Evolutionary conservation across 2,797 vertebrate genomes (phyloP).

Genomic region (Poecilia gillii): DNA sequence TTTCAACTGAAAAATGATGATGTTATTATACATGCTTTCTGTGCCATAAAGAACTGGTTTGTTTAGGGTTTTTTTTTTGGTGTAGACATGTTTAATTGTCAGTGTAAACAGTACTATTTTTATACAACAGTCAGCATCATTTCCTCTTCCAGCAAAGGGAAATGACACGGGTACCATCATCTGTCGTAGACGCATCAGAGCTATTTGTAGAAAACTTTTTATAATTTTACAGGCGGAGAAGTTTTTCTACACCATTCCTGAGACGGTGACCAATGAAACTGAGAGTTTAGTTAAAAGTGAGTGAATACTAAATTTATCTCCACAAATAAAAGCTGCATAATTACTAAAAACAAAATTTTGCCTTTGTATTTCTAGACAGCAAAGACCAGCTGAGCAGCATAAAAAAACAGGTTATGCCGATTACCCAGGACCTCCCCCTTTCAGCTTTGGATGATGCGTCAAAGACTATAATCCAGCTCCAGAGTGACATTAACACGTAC

Average conservation of each 20-base stretch:
- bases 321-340: neutral
- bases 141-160: neutral
- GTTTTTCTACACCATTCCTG: constrained; percentile 61
- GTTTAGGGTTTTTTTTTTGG: neutral
- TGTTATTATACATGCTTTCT: neutral
- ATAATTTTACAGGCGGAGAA: constrained; percentile 62
- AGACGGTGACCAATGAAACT: constrained; percentile 74
- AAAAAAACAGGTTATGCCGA: constrained; percentile 57
- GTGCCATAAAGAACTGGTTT: neutral
- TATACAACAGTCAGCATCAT: neutral
- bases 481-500: rapidly evolving
- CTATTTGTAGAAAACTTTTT: neutral
- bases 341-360: neutral
- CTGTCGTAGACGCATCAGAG: neutral
- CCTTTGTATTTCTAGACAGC: constrained; percentile 64
- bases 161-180: neutral
- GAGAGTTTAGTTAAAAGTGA: constrained; percentile 74
- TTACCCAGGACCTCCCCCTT: constrained; percentile 42
- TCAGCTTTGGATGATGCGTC: constrained; percentile 11
- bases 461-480: neutral
- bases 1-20: constrained; percentile 20
- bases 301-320: constrained; percentile 35
- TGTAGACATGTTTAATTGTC: neutral
- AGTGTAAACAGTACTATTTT: neutral
- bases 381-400: constrained; percentile 63